Conservation (phyloP, 2,888 invertebrate species). For the Rhabditoides inermis region DNA sequence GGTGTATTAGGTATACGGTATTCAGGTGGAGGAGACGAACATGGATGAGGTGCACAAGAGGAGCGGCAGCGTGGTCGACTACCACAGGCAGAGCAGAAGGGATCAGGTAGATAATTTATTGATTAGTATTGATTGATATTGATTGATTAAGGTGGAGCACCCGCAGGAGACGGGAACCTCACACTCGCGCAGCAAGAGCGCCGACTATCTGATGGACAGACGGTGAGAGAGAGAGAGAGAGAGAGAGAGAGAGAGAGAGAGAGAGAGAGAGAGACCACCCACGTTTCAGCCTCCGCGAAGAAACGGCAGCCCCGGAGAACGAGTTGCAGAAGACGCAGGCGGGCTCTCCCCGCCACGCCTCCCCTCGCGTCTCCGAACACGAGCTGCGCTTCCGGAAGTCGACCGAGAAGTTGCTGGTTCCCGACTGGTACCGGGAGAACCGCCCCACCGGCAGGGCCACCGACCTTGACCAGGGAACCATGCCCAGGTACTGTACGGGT, state of each 20-base stretch:
- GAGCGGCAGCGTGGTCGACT: conserved; percentile 28
- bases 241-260: background rate
- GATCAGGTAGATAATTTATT: too few species aligned
- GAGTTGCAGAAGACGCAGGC: conserved; percentile 49
- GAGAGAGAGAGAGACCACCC: too few species aligned
- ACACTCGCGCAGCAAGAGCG: conserved; percentile 48
- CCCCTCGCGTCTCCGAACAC: conserved; percentile 37
- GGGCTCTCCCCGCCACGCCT: conserved; percentile 19
- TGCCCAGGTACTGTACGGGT: too few species aligned
- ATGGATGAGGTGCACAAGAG: conserved; percentile 27
- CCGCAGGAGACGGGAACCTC: conserved; percentile 23
- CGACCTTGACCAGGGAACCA: too few species aligned
- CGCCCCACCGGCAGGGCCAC: too few species aligned
- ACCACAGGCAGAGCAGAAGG: conserved; percentile 32
- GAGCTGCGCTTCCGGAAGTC: conserved; percentile 51
- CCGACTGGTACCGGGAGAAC: conserved; percentile 50
- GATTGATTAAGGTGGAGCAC: too few species aligned
- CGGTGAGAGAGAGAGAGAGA: conserved; percentile 19
- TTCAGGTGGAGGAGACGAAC: conserved; percentile 23
- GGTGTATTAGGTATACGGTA: too few species aligned
- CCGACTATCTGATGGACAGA: conserved; percentile 51
- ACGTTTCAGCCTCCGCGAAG: conserved; percentile 46
- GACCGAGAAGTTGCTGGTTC: conserved; percentile 46
- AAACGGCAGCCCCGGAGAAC: conserved; percentile 49
- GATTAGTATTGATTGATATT: too few species aligned